Conservation (phyloP, 1,140 invertebrate species). For the Brachionus plicatilis region DNA sequence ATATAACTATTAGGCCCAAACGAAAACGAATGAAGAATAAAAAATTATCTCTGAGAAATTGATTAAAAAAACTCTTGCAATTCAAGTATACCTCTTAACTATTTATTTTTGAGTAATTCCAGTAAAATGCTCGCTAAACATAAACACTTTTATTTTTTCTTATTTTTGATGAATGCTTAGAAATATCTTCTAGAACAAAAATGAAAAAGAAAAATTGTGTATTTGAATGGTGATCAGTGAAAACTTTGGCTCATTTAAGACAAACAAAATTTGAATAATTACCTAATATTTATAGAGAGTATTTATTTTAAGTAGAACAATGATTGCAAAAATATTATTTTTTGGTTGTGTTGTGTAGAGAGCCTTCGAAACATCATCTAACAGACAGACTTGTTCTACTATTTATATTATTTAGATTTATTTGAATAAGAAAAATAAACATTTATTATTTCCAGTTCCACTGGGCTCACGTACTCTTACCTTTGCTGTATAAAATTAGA, state of each 20-base stretch:
- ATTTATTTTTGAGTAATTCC: background rate
- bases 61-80: background rate
- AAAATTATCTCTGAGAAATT: too few relatives aligned
- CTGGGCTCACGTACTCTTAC: background rate
- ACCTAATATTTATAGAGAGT: background rate
- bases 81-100: background rate
- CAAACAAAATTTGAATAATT: background rate
- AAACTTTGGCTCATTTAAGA: too few relatives aligned
- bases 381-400: background rate
- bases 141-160: too few relatives aligned
- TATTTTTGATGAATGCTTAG: too few relatives aligned
- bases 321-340: background rate
- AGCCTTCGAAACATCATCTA: background rate
- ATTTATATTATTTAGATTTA: conserved; percentile 14
- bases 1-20: too few relatives aligned
- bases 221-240: too few relatives aligned
- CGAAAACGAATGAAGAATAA: too few relatives aligned
- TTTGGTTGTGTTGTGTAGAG: background rate
- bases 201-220: background rate
- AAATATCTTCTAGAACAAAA: background rate
- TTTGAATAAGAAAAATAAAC: conserved; percentile 33
- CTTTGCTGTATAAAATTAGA: background rate
- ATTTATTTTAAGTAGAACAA: background rate
- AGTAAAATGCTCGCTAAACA: background rate
- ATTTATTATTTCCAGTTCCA: conserved; percentile 18